phyloP scores from a whole-genome alignment of 2,888 invertebrate species.

The Cremastinae sp. region DNA sequence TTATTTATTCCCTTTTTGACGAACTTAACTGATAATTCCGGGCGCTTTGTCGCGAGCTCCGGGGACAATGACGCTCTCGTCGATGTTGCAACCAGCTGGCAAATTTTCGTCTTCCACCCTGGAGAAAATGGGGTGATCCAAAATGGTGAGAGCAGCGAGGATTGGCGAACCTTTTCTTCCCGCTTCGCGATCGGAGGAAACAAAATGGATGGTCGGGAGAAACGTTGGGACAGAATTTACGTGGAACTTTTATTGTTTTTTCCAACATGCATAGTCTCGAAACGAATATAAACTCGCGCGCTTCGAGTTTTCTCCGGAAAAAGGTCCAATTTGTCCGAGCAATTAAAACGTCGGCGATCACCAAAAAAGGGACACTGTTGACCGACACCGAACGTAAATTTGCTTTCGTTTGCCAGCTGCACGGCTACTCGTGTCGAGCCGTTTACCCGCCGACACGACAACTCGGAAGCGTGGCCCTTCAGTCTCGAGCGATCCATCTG shows the following conservation, averaged over 20 bases:
- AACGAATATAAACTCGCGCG: no score
- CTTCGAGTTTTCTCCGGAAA: no score
- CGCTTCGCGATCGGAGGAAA: no score
- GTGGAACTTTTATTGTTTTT: no score
- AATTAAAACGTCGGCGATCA: constrained; percentile 23
- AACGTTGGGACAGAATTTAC: no score
- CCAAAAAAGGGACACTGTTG: constrained; percentile 11
- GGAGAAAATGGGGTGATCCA: background rate
- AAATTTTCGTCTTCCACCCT: no score
- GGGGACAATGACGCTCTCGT: background rate
- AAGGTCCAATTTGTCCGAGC: no score
- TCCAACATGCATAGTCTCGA: no score
- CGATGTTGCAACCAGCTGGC: constrained; percentile 11
- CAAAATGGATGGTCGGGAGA: no score
- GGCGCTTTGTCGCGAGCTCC: constrained; percentile 7
- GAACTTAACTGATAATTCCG: constrained; percentile 42
- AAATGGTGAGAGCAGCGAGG: constrained; percentile 12
- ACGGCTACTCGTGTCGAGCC: constrained; percentile 50
- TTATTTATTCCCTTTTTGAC: constrained; percentile 21
- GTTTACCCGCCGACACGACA: constrained; percentile 47
- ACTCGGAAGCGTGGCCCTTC: constrained; percentile 38
- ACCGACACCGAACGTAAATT: constrained; percentile 28
- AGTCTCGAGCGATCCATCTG: constrained; percentile 77
- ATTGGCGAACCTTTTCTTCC: no score
- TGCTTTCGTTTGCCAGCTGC: constrained; percentile 67